phyloP scores from a whole-genome alignment of 2,888 invertebrate genomes.

The Bruchidius siliquastri region DNA sequence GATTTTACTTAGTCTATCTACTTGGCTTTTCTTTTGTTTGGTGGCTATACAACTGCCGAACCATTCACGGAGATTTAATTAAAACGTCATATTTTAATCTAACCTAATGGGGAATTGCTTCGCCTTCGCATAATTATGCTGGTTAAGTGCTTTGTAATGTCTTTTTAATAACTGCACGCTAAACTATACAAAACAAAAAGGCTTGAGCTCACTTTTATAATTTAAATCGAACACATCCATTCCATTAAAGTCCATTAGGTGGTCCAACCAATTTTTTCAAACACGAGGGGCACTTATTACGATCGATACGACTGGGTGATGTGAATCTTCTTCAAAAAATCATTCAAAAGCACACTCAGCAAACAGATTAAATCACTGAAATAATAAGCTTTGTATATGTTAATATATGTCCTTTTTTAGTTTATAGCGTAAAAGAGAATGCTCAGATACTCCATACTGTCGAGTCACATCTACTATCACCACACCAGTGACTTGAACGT shows the following conservation, averaged over 20 bases:
- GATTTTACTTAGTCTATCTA: neutral
- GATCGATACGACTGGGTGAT: neutral
- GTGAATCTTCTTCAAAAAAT: neutral
- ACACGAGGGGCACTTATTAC: neutral
- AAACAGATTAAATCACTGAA: no score
- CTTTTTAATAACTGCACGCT: neutral
- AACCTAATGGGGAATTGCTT: neutral
- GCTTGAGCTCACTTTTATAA: neutral
- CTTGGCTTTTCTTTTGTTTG: neutral
- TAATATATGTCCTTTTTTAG: no score
- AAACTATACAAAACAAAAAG: neutral
- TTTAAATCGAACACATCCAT: neutral
- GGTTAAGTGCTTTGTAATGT: neutral
- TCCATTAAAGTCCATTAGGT: neutral
- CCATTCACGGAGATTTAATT: neutral
- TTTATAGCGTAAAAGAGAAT: no score
- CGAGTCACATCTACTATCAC: no score
- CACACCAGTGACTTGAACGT: no score
- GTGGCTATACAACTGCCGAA: neutral
- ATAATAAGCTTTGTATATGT: no score
- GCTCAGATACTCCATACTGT: no score
- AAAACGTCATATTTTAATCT: neutral
- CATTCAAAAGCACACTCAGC: no score
- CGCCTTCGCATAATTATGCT: neutral
- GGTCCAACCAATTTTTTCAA: neutral